Base-by-base conservation (phyloP, 2,888 invertebrate genomes). In the Syritta pipiens region DNA sequence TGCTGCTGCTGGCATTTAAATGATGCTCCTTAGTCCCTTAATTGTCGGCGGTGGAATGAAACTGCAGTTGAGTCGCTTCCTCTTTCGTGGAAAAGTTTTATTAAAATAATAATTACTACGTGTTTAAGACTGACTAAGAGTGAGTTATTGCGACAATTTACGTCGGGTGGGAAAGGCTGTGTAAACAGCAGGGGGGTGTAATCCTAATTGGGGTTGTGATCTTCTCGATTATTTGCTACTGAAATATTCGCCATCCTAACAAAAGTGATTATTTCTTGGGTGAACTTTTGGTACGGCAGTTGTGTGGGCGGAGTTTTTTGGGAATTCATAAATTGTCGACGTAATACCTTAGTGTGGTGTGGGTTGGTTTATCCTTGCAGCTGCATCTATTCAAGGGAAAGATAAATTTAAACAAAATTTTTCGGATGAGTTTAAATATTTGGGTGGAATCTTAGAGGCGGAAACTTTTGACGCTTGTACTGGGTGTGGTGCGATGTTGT, bases 41-140 rank as follows among this genome's bases (percentile, higher is more conserved):
- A 65, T 67, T 51, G 69, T 69, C 59, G 59, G n/a, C n/a, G n/a
- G 51, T 49, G 44, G 53, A 67, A 72, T 69, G 26, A 48, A 65
- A 65, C 14, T 49, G 60, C 63, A 53, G 37, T 72, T 65, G 46
- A 60, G 57, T 40, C 14, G 44, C 53, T 51, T 30, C 37, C 37
- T 46, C 35, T 30, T 14, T 37, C 19, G 14, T 12, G 46, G 30
- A 59, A 77, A 77, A 72, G 72, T 77, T 77, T 72, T 77, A 77
- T 77, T 72, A 77, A 72, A 77, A 77, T 72, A 60, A 72, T 77
- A 77, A 77, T 77, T 65, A 77, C 72, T 77, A 72, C 59, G 53
- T 72, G 65, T 72, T 72, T 55, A 59, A 42, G 60, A 19, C 51
- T 60, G 44, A 46, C 72, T 65, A 35, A 59, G 72, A 65, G 60